Percentiles rank a stretch among this genome's conserved stretches.
phyloP scores from a whole-genome alignment of 2,113 vertebrate species.

The Dicentrarchus labrax region DNA sequence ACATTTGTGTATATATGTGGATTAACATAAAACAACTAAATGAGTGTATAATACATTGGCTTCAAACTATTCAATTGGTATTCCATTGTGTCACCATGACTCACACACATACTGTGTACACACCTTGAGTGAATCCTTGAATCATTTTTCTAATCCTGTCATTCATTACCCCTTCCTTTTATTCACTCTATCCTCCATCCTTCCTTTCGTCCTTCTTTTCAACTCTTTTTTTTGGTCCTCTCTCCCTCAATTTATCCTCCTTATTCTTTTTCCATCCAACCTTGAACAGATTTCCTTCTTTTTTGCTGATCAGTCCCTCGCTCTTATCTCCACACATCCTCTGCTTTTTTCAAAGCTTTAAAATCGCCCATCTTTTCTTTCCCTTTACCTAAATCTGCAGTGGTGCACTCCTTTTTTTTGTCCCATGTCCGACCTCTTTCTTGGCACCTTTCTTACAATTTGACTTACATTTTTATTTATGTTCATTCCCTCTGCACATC shows the following conservation, averaged over 20 bases:
- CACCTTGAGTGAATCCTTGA: slow-evolving; percentile 26
- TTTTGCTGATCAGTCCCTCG: slow-evolving; percentile 28
- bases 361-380: slow-evolving; percentile 2
- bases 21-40: slow-evolving; percentile 24
- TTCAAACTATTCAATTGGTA: background rate
- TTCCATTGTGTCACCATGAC: slow-evolving; percentile 17
- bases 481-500: background rate
- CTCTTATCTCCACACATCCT: slow-evolving; percentile 22
- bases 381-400: slow-evolving; percentile 35
- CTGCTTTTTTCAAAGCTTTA: slow-evolving; percentile 18
- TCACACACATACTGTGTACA: background rate
- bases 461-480: slow-evolving; percentile 39
- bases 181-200: slow-evolving; percentile 10
- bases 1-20: background rate
- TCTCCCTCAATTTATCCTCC: slow-evolving; percentile 7
- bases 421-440: slow-evolving; percentile 12
- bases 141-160: slow-evolving; percentile 32
- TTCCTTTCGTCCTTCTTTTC: slow-evolving; percentile 37
- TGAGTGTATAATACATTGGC: background rate
- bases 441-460: slow-evolving; percentile 8
- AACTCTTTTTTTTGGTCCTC: slow-evolving; percentile 15
- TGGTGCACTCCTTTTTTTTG: slow-evolving; percentile 10
- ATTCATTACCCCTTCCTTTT: background rate
- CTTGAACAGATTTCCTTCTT: slow-evolving; percentile 46
- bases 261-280: slow-evolving; percentile 38